phyloP scores from a whole-genome alignment of 2,113 vertebrate species.

The Cyanistes caeruleus region DNA sequence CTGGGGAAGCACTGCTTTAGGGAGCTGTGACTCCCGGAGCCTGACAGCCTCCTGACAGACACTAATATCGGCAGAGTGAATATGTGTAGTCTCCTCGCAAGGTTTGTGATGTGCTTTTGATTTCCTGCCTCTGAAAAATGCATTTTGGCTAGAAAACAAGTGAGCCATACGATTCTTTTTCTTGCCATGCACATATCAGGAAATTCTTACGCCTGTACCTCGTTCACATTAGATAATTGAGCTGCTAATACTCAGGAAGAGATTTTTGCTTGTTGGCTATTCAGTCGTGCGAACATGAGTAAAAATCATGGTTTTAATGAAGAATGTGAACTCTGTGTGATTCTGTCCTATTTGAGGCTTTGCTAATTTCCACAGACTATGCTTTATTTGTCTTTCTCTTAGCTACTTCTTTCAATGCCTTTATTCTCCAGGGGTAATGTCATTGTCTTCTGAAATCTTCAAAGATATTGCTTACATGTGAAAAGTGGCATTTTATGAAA shows the following conservation, averaged over 20 bases:
- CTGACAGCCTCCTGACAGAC: constrained; percentile 60
- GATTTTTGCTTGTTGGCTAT: not conserved
- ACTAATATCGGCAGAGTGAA: constrained; percentile 41
- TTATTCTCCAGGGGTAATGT: constrained; percentile 54
- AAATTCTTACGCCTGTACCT: constrained; percentile 49
- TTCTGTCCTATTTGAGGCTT: not conserved
- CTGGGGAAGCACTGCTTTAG: constrained; percentile 14
- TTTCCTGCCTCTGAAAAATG: constrained; percentile 73
- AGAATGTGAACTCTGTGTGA: not conserved
- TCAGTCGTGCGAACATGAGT: not conserved
- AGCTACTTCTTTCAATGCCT: constrained; percentile 56
- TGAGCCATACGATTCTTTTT: not conserved
- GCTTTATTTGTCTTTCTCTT: constrained; percentile 59
- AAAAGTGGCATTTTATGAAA: constrained; percentile 38
- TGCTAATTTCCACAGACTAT: constrained; percentile 15
- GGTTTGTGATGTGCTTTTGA: constrained; percentile 70
- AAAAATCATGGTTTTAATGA: constrained; percentile 18
- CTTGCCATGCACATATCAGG: not conserved
- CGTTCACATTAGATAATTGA: not conserved
- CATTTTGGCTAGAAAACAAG: constrained; percentile 65
- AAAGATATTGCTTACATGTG: constrained; percentile 59
- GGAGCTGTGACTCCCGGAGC: constrained; percentile 5
- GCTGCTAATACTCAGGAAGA: not conserved
- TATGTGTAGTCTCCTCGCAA: constrained; percentile 56
- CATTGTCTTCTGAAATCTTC: constrained; percentile 71